Conservation (phyloP, 1,140 invertebrate genomes). For the Mylabris phalerata region DNA sequence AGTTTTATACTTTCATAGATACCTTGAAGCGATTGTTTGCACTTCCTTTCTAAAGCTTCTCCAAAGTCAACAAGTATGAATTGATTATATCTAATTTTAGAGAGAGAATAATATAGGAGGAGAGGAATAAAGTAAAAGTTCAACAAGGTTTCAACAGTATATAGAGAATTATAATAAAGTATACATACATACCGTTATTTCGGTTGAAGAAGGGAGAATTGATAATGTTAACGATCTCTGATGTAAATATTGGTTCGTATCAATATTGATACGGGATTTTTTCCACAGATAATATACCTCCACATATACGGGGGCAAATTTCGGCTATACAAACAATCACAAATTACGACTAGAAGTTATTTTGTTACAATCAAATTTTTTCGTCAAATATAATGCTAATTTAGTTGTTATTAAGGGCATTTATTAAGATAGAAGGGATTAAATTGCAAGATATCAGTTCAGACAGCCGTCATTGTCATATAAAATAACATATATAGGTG, state of each 20-base stretch:
- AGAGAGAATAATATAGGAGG: not conserved
- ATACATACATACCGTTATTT: no score
- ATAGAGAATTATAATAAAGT: no score
- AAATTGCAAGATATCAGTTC: no score
- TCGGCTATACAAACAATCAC: no score
- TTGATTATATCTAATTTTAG: slow-evolving; percentile 14
- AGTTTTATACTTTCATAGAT: slow-evolving; percentile 1
- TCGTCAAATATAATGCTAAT: no score
- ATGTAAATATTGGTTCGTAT: slow-evolving; percentile 8
- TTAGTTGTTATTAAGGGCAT: no score
- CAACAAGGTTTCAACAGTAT: not conserved
- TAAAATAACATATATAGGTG: slow-evolving; percentile 19
- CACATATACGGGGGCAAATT: no score
- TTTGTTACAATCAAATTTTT: no score
- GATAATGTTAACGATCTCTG: slow-evolving; percentile 4
- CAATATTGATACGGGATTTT: not conserved
- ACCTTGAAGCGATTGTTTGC: slow-evolving; percentile 13
- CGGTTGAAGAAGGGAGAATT: slow-evolving; percentile 1
- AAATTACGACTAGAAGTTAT: no score
- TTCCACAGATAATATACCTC: not conserved
- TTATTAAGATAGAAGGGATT: no score
- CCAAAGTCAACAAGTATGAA: slow-evolving; percentile 9
- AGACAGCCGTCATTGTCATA: slow-evolving; percentile 33
- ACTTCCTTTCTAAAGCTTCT: slow-evolving; percentile 1
- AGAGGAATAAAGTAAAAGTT: slow-evolving; percentile 5